Conservation (phyloP, 2,113 vertebrate genomes). For the Origma solitaria region DNA sequence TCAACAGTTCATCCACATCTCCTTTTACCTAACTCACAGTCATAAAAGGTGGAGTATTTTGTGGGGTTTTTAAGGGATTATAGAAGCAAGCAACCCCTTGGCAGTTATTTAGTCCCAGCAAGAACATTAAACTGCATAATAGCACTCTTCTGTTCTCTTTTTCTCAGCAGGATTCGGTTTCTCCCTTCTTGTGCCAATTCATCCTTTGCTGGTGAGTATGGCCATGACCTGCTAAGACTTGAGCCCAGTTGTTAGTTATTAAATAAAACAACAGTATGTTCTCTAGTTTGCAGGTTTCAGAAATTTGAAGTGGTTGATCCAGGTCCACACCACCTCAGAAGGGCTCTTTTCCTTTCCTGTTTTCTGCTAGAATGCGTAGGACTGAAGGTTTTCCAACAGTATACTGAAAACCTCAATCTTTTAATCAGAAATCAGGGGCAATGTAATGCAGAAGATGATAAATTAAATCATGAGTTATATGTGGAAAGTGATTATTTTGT, state of each 20-base stretch:
- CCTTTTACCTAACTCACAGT: not conserved
- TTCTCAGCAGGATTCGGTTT: not conserved
- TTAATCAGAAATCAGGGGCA: not conserved
- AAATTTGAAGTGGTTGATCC: not conserved
- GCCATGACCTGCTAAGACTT: not conserved
- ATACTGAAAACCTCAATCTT: not conserved
- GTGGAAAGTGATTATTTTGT: not conserved
- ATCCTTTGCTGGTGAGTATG: not conserved
- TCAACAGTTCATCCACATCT: not conserved
- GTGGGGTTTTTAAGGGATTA: not conserved
- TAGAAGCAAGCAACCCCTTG: not conserved
- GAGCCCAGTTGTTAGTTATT: not conserved
- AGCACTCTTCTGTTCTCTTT: not conserved
- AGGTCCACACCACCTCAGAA: not conserved
- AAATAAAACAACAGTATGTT: not conserved
- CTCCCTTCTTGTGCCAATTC: not conserved
- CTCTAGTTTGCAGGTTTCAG: not conserved
- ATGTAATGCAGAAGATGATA: not conserved
- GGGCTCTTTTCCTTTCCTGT: not conserved
- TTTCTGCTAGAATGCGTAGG: not conserved
- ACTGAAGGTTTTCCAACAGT: not conserved
- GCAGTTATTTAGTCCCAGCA: not conserved
- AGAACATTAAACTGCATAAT: not conserved
- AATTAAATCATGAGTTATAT: not conserved
- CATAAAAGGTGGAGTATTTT: not conserved